Evolutionary conservation across 2,888 invertebrate species (phyloP).

Genomic region (Polyommatus iphigenia): DNA sequence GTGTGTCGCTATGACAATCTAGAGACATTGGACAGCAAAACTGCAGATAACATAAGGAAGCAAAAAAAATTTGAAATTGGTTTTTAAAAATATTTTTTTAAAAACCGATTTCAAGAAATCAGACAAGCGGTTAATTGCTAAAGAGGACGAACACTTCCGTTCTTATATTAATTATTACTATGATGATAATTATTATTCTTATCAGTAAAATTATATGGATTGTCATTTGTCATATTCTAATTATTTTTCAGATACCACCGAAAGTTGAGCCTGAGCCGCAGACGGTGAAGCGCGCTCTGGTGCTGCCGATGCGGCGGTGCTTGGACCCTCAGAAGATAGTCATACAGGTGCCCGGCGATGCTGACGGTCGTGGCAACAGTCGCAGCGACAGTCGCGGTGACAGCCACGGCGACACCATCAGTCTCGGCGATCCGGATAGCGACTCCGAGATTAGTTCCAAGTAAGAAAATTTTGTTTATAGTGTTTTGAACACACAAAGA

Average conservation of each 20-base stretch:
- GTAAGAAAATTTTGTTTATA: slow-evolving; percentile 45
- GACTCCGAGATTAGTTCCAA: slow-evolving; percentile 56
- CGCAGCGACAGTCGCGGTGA: slow-evolving; percentile 44
- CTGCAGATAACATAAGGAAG: no score
- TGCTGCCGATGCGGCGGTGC: slow-evolving; percentile 66
- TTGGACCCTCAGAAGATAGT: slow-evolving; percentile 67
- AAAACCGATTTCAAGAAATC: no score
- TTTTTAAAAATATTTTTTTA: no score
- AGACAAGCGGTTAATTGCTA: no score
- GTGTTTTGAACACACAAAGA: no score
- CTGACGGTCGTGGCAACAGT: slow-evolving; percentile 51
- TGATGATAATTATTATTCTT: no score
- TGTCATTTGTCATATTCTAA: neutral
- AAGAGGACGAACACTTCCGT: no score
- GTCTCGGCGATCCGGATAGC: slow-evolving; percentile 57
- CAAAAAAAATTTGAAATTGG: no score
- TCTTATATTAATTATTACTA: no score
- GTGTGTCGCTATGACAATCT: slow-evolving; percentile 40
- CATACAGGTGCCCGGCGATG: slow-evolving; percentile 60
- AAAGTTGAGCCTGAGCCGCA: slow-evolving; percentile 61
- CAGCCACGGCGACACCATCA: slow-evolving; percentile 45
- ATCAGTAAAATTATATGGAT: no score
- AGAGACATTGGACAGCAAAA: no score
- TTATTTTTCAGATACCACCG: slow-evolving; percentile 65
- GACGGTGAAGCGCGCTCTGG: slow-evolving; percentile 65